Base-by-base conservation (phyloP, 2,113 vertebrate genomes). In the Salvelinus namaycush region DNA sequence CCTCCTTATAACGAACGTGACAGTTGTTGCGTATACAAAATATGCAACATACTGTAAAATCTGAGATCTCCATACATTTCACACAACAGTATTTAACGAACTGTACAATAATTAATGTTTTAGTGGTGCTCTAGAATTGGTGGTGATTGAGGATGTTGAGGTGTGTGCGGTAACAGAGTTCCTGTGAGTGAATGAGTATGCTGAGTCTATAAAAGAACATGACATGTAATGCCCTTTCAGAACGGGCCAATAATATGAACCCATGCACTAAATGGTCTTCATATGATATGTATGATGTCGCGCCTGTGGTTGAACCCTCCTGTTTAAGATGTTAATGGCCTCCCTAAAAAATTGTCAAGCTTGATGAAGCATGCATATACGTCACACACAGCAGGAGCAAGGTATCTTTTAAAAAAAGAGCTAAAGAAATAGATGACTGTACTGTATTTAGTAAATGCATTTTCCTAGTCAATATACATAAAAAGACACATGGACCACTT, bases 321-420 rank as follows among this genome's bases (percentile, higher is more conserved):
- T n/a, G 74, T 75, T 22, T 77, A 11, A 67, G 51, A 77, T 76
- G 81, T 83, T 78, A 83, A 86, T 76, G 67, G 76, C 27, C 84
- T 83, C 77, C 75, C 59, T 75, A 68, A 12, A 72, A 60, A 65
- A 22, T 64, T 48, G 75, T 26, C 24, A 78, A 74, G 48, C 71
- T 69, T 64, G 57, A 60, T 2, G 76, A 66, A 70, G 73, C 72
- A 1, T 82, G 76, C 22, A 18, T 54, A 70, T 2, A 54, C 1
- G 75, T 73, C 64, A 60, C 76, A 70, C 71, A 59, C 9, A 44
- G 39, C 39, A 44, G 2, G 34, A 39, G 39, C 39, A 39, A 7
- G 39, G 39, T 39, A 9, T 39, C 39, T 39, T 39, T 39, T 0
- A 0, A 44, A 44, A 34, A 44, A 44, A 44, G 8, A 44, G 26